A percentile compares a stretch with the other conserved stretches of the same genome.
These are phyloP conservation scores for Hydropotes inermis DNA, from an alignment of 2,113 vertebrate genomes.

Conservation along the genomic window DNA sequence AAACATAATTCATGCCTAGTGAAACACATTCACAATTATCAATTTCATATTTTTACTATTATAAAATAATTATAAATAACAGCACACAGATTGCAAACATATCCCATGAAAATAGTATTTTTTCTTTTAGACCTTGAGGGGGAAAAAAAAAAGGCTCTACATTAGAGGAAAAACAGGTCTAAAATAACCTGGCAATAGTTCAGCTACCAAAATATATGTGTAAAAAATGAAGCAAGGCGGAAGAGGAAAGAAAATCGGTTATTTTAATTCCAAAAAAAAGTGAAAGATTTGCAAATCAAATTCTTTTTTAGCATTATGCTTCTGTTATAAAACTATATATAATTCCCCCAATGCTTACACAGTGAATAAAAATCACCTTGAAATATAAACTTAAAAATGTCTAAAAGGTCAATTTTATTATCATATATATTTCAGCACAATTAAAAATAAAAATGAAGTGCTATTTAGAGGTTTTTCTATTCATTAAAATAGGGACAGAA, in stretches of 20 bases:
- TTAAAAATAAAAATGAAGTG: background rate
- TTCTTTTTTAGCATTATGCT: background rate
- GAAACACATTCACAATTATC: background rate
- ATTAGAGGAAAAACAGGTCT: slow-evolving; percentile 18
- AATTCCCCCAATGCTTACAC: background rate
- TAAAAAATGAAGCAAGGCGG: background rate
- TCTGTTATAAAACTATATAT: background rate
- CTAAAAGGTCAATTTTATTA: background rate
- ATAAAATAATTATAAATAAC: background rate
- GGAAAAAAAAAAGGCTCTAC: background rate
- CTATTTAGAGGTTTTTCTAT: background rate
- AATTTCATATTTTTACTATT: slow-evolving; percentile 12
- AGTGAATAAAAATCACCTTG: slow-evolving; percentile 19
- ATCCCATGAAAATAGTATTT: slow-evolving; percentile 35
- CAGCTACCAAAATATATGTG: background rate
- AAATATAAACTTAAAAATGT: background rate
- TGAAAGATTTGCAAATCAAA: slow-evolving; percentile 20
- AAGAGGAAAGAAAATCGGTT: background rate
- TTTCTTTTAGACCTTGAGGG: background rate
- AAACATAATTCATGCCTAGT: background rate
- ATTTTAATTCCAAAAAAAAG: slow-evolving; percentile 48
- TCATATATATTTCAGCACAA: background rate
- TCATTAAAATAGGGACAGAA: background rate
- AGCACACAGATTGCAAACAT: background rate
- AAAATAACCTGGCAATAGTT: slow-evolving; percentile 16